phyloP scores from a whole-genome alignment of 2,797 vertebrate species.

The Sebastes umbrosus region DNA sequence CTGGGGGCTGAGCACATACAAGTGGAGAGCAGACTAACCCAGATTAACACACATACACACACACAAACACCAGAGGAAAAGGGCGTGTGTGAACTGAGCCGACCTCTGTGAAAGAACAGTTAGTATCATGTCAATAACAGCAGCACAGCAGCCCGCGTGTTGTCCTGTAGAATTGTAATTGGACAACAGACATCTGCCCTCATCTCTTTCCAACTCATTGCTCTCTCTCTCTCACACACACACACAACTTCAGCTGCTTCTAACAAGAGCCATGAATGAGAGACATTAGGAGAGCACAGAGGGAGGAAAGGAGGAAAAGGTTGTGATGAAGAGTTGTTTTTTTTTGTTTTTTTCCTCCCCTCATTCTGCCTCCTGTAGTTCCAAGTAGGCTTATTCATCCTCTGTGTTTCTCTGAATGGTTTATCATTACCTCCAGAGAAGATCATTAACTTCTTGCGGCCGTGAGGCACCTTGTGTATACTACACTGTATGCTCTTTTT shows the following conservation, averaged over 20 bases:
- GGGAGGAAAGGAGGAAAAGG: background rate
- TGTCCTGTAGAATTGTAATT: slow-evolving; percentile 14
- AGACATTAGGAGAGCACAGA: background rate
- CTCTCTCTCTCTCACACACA: background rate
- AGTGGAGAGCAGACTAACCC: background rate
- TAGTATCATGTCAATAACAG: slow-evolving; percentile 29
- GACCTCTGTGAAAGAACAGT: slow-evolving; percentile 22
- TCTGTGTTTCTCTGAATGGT: background rate
- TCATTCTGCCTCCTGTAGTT: background rate
- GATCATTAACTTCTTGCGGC: too few relatives aligned
- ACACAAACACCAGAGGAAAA: background rate
- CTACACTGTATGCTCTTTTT: too few relatives aligned
- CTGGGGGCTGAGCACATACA: background rate
- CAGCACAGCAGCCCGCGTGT: background rate
- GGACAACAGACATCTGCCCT: slow-evolving; percentile 25
- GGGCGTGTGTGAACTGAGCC: background rate
- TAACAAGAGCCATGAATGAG: too few relatives aligned
- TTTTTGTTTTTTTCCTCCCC: background rate
- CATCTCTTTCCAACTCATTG: background rate
- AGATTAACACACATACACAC: background rate
- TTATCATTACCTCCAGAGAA: background rate
- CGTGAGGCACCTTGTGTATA: background rate
- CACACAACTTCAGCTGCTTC: background rate
- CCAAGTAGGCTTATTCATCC: background rate
- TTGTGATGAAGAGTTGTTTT: background rate